Percentiles rank a stretch among this genome's conserved stretches.
These are phyloP conservation scores for Anagyrus pseudococci DNA, from an alignment of 2,888 invertebrate genomes.

Conservation along the genomic window DNA sequence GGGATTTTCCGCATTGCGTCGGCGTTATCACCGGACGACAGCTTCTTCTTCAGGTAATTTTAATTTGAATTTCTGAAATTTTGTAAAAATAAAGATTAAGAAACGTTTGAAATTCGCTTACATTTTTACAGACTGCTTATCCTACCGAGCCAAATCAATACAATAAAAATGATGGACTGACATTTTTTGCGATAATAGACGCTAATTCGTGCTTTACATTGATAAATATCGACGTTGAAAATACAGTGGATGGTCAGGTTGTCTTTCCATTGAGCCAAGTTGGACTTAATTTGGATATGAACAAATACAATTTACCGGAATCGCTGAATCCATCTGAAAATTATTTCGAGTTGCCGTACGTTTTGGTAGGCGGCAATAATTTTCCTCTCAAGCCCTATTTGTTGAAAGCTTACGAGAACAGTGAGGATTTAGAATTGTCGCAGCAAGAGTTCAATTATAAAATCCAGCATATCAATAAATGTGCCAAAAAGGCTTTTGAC, in stretches of 20 bases:
- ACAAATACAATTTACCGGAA: slow-evolving; percentile 9
- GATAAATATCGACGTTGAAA: slow-evolving; percentile 8
- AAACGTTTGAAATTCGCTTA: too few species aligned
- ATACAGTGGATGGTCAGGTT: neutral
- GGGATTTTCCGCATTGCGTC: slow-evolving; percentile 28
- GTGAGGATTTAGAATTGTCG: slow-evolving; percentile 1
- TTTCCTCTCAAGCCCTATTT: slow-evolving; percentile 12
- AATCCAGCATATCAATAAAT: slow-evolving; percentile 3
- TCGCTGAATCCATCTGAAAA: neutral
- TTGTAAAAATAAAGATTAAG: neutral
- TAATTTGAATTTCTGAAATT: neutral
- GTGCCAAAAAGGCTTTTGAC: slow-evolving; percentile 8
- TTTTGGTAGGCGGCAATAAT: slow-evolving; percentile 5
- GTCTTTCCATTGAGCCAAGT: slow-evolving; percentile 4
- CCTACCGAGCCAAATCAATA: slow-evolving; percentile 1
- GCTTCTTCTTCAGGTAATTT: slow-evolving; percentile 21
- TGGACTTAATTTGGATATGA: neutral
- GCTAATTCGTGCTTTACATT: slow-evolving; percentile 22
- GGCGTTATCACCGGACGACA: slow-evolving; percentile 18
- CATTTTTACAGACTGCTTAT: slow-evolving; percentile 4
- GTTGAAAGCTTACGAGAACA: neutral
- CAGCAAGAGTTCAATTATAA: slow-evolving; percentile 20
- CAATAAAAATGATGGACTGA: slow-evolving; percentile 2
- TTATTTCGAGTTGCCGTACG: slow-evolving; percentile 18
- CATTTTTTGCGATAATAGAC: slow-evolving; percentile 13